Percentiles rank a stretch among this genome's conserved stretches.
Conservation (phyloP, 2,113 vertebrate genomes). For the Podarcis raffonei region DNA sequence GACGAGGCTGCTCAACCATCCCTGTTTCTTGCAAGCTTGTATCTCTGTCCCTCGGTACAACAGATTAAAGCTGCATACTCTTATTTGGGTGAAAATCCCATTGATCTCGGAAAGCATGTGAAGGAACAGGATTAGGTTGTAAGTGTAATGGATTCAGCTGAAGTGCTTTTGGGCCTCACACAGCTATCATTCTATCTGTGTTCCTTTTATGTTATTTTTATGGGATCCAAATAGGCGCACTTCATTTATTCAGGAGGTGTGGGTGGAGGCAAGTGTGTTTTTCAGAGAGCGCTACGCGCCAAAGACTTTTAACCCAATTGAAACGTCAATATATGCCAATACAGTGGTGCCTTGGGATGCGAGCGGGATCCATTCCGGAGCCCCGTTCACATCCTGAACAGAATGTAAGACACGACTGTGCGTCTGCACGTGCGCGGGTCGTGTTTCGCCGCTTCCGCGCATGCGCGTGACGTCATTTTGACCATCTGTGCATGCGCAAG, state of each 20-base stretch:
- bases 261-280: not conserved
- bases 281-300: not conserved
- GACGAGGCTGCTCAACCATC: too few relatives aligned
- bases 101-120: not conserved
- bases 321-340: slow-evolving; percentile 15
- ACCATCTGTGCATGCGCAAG: too few relatives aligned
- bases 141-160: not conserved
- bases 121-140: not conserved
- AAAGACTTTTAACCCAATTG: slow-evolving; percentile 16
- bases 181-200: not conserved
- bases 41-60: too few relatives aligned
- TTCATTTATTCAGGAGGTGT: not conserved
- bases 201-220: not conserved
- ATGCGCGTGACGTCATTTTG: too few relatives aligned
- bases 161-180: not conserved
- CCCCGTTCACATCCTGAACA: too few relatives aligned
- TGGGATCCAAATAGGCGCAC: not conserved
- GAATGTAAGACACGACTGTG: too few relatives aligned
- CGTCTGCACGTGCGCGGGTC: too few relatives aligned
- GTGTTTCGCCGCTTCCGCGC: too few relatives aligned
- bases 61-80: not conserved
- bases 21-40: too few relatives aligned
- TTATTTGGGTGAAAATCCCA: not conserved
- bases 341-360: too few relatives aligned
- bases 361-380: too few relatives aligned